Percentiles rank a stretch among this genome's conserved stretches.
phyloP scores from a whole-genome alignment of 2,797 vertebrate species.

The Tragelaphus oryx region DNA sequence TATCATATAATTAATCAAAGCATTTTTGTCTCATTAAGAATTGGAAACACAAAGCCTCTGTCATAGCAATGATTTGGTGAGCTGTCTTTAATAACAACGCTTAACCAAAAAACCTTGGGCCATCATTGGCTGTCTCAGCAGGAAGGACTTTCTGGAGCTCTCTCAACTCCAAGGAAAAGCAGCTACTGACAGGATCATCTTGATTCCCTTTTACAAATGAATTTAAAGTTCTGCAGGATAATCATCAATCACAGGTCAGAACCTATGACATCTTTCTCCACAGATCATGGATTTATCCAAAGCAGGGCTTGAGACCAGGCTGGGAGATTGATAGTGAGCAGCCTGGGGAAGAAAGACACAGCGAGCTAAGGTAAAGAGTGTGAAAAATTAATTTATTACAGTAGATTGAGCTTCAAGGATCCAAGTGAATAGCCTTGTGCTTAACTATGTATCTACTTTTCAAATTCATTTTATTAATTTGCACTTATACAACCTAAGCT shows the following conservation, averaged over 20 bases:
- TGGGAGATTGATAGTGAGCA: background rate
- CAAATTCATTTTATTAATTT: background rate
- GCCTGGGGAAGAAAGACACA: background rate
- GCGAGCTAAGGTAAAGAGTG: background rate
- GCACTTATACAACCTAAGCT: background rate
- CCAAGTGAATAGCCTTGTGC: background rate
- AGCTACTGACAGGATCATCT: slow-evolving; percentile 9
- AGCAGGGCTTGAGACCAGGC: background rate
- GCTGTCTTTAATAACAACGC: background rate
- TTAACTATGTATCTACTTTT: background rate
- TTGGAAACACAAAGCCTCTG: slow-evolving; percentile 15
- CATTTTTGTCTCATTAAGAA: slow-evolving; percentile 63
- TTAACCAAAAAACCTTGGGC: slow-evolving; percentile 29
- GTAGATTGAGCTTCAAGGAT: background rate
- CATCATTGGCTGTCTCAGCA: slow-evolving; percentile 7
- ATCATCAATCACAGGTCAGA: background rate
- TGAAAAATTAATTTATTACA: background rate
- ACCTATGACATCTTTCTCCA: background rate
- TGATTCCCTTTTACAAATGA: slow-evolving; percentile 30
- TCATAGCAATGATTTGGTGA: slow-evolving; percentile 45
- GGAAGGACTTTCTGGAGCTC: background rate
- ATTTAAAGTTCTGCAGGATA: background rate
- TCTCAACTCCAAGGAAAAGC: background rate
- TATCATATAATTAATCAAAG: slow-evolving; percentile 65
- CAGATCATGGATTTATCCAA: background rate